Conservation (phyloP, 2,113 vertebrate genomes). For the Hassar affinis region DNA sequence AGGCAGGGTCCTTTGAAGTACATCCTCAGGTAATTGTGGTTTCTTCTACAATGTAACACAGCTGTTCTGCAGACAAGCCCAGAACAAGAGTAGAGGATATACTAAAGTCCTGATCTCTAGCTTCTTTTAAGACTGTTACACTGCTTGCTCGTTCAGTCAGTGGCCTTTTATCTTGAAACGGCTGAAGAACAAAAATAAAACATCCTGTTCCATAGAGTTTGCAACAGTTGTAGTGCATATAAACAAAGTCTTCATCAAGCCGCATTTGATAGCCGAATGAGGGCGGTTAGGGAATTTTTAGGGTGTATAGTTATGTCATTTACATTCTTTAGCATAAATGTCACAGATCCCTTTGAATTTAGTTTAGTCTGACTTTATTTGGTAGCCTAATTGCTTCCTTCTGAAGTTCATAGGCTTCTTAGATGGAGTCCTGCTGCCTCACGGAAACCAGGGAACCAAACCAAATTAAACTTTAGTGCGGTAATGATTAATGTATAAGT, state of each 20-base stretch:
- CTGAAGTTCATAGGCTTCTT: constrained; percentile 1
- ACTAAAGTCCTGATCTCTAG: neutral
- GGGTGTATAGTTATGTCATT: constrained; percentile 7
- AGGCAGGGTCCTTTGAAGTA: constrained; percentile 22
- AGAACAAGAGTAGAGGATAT: neutral
- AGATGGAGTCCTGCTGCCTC: constrained; percentile 4
- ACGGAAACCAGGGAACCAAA: constrained; percentile 37
- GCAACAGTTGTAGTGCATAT: neutral
- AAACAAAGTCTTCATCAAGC: constrained; percentile 2
- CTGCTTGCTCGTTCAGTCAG: neutral
- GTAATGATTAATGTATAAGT: constrained; percentile 59
- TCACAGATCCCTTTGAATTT: constrained; percentile 25
- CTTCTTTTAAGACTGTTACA: neutral
- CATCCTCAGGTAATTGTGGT: constrained; percentile 38
- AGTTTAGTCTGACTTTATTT: constrained; percentile 21
- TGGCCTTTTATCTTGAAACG: constrained; percentile 12
- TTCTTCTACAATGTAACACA: constrained; percentile 35
- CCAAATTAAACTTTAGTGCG: constrained; percentile 54
- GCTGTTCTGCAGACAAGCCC: constrained; percentile 9
- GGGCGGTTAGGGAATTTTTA: neutral
- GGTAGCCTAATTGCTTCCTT: constrained; percentile 29
- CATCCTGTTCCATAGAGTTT: neutral
- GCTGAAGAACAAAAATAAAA: constrained; percentile 1
- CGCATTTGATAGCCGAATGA: neutral
- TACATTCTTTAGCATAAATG: constrained; percentile 23